phyloP scores from a whole-genome alignment of 2,888 invertebrate genomes.

The Salticus scenicus region DNA sequence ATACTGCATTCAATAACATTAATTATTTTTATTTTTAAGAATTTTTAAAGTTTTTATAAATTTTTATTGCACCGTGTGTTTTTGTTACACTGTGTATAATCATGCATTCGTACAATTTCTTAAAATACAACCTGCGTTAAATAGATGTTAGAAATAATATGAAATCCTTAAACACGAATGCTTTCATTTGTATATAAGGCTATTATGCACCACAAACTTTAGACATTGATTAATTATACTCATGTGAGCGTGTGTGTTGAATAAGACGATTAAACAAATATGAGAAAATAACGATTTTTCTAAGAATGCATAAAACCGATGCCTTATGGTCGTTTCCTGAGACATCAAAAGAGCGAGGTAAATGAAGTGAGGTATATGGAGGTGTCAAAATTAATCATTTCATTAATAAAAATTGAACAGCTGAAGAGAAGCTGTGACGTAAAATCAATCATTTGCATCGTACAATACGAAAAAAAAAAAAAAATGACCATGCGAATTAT shows the following conservation, averaged over 20 bases:
- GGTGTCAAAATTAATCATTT: slow-evolving; percentile 9
- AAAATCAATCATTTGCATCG: not conserved
- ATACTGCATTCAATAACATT: too few species aligned
- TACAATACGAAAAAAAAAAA: not conserved
- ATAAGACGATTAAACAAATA: not conserved
- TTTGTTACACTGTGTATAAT: too few species aligned
- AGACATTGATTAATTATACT: slow-evolving; percentile 7
- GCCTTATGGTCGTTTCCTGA: too few species aligned
- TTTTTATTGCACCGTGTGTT: too few species aligned
- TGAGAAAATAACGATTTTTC: slow-evolving; percentile 12
- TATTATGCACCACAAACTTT: not conserved
- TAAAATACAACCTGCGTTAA: too few species aligned
- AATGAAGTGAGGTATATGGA: not conserved
- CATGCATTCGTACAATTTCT: too few species aligned
- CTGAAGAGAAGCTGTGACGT: not conserved
- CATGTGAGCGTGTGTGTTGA: not conserved
- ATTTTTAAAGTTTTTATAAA: too few species aligned
- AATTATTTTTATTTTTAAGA: too few species aligned
- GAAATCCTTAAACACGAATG: too few species aligned
- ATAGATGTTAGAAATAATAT: too few species aligned
- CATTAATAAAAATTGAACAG: slow-evolving; percentile 6
- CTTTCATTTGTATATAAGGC: too few species aligned
- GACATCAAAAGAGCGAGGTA: not conserved
- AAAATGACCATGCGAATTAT: not conserved
- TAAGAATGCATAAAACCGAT: not conserved